Base-by-base conservation (phyloP, 2,113 vertebrate species). In the Stigmatopora nigra region DNA sequence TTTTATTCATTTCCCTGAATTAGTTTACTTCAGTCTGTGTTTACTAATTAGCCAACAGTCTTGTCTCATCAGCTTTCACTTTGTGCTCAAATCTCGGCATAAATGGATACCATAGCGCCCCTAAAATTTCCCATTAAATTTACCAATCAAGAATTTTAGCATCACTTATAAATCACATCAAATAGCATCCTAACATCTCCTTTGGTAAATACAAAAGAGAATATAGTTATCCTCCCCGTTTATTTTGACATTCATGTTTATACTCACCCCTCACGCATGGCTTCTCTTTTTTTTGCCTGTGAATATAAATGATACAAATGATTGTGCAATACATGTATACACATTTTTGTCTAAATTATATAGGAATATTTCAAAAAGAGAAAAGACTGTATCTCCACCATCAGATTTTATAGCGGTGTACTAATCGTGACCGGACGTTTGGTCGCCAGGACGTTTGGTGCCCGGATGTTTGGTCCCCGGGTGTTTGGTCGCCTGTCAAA, bases 301-400 rank as follows among this genome's bases (percentile, higher is more conserved):
- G 25, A 77, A 73, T 80, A 84, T 70, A 63, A 84, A 71, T 31
- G 31, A 68, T 76, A 64, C 70, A 77, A 81, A 76, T 82, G 78
- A 88, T 82, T 88, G 88, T 89, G 88, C 84, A 87, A 87, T 89
- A n/a, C n/a, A 89, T 86, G 77, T 86, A 80, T 77, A 78, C 53
- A 69, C 58, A 67, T 36, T 65, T 70, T 74, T 64, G 69, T 65
- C 20, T 65, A 15, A 78, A 72, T 41, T 82, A 70, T 65, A 22
- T 76, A 76, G 65, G 51, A 81, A 75, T 31, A 64, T 45, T 45
- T 45, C 19, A 45, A 61, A 60, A 75, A 20, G 17, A 49, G 17
- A 49, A 19, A 70, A 70, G 20, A 59, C 12, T 52, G 20, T 48
- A 35, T 44, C 58, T 51, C 55, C 67, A 73, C 70, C 41, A 6